Percentiles rank a stretch among this genome's conserved stretches.
Evolutionary conservation across 2,888 invertebrate genomes (phyloP).

Genomic region (Netelia inedita): DNA sequence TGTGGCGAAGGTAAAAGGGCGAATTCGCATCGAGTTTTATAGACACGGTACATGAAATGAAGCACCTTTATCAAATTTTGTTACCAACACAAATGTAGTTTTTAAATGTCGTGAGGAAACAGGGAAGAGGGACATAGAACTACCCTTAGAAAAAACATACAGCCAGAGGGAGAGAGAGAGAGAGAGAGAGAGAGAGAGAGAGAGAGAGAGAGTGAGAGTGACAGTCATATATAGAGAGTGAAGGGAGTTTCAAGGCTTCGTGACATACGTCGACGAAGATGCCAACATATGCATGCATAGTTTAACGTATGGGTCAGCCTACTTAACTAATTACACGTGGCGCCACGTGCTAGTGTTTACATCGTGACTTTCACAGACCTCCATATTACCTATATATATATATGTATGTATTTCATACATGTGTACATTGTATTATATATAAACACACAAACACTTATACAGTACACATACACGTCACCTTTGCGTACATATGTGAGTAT

Average conservation of each 20-base stretch:
- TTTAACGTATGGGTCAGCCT: conserved; percentile 69
- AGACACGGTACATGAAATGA: conserved; percentile 71
- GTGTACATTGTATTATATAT: not conserved
- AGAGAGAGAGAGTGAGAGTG: not conserved
- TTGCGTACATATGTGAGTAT: conserved; percentile 23
- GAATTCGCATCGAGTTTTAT: conserved; percentile 60
- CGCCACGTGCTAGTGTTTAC: conserved; percentile 75
- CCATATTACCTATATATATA: conserved; percentile 17
- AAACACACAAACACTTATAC: conserved; percentile 16
- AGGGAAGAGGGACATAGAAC: not conserved
- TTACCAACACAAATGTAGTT: conserved; percentile 26
- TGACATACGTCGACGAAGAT: conserved; percentile 41
- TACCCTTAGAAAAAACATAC: not conserved
- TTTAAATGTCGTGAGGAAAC: conserved; percentile 23
- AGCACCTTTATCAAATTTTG: conserved; percentile 63
- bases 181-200: not conserved
- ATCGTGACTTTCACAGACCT: conserved; percentile 66
- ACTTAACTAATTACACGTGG: conserved; percentile 74
- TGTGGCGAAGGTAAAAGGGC: conserved; percentile 68
- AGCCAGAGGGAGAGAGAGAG: not conserved
- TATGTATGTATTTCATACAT: conserved; percentile 24
- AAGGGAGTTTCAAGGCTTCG: conserved; percentile 25
- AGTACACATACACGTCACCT: conserved; percentile 48
- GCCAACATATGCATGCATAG: conserved; percentile 51
- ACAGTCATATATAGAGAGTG: not conserved